Evolutionary conservation across 2,888 invertebrate genomes (phyloP).

Genomic region (Drosophila glabriapex): DNA sequence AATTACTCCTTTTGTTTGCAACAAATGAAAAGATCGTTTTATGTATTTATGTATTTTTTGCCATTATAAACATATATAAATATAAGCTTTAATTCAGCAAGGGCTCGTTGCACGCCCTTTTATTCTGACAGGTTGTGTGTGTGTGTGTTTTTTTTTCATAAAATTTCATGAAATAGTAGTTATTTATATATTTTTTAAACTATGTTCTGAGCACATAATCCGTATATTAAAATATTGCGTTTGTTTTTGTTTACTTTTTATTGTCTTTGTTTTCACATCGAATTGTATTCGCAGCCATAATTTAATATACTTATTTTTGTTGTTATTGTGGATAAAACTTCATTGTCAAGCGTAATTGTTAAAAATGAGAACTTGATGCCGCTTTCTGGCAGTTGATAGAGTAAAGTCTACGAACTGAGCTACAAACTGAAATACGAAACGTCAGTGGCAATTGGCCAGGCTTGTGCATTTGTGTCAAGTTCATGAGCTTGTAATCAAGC

Average conservation of each 20-base stretch:
- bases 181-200: constrained; percentile 23
- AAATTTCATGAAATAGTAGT: constrained; percentile 14
- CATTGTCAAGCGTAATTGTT: constrained; percentile 28
- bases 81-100: constrained; percentile 47
- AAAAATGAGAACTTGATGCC: constrained; percentile 34
- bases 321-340: constrained; percentile 1
- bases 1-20: constrained; percentile 12
- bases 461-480: constrained; percentile 59
- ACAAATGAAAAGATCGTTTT: constrained; percentile 2
- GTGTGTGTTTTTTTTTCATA: background rate
- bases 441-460: constrained; percentile 18
- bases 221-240: background rate
- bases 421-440: constrained; percentile 9
- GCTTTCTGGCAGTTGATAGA: constrained; percentile 8
- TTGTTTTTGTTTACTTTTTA: constrained; percentile 54
- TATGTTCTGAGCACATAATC: constrained; percentile 30
- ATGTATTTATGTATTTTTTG: background rate
- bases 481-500: constrained; percentile 50
- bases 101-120: constrained; percentile 7
- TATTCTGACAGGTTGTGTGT: background rate
- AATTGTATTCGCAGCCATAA: background rate
- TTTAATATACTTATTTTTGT: constrained; percentile 1
- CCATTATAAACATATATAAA: constrained; percentile 6
- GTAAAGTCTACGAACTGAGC: constrained; percentile 1
- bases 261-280: constrained; percentile 35